These are phyloP conservation scores for Vulpes lagopus DNA, from an alignment of 2,113 vertebrate species.

Conservation along the genomic window DNA sequence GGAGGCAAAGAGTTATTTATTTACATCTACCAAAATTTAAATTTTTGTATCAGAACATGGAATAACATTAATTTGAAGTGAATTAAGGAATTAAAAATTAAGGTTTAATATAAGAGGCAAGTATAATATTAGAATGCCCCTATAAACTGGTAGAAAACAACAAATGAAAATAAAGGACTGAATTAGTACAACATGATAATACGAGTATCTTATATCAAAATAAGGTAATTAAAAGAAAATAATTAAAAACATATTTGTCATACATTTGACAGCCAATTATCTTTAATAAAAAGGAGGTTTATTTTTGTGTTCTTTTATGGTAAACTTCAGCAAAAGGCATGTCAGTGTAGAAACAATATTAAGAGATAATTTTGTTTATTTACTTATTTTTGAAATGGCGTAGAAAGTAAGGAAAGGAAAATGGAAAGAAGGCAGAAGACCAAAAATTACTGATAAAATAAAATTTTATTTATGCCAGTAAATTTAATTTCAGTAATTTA, in stretches of 20 bases:
- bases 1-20: background rate
- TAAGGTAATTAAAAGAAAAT: background rate
- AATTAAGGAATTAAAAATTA: background rate
- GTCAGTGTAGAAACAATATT: background rate
- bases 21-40: background rate
- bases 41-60: background rate
- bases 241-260: background rate
- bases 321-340: background rate
- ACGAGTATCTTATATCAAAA: background rate
- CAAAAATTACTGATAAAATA: background rate
- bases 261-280: background rate
- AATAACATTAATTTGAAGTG: background rate
- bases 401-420: background rate
- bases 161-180: background rate
- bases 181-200: background rate
- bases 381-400: background rate
- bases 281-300: background rate
- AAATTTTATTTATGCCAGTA: background rate
- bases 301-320: background rate
- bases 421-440: background rate
- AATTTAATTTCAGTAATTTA: background rate
- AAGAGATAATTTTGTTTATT: background rate
- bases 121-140: background rate
- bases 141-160: background rate
- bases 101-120: conserved; percentile 17